Percentiles rank a stretch among this genome's conserved stretches.
phyloP scores from a whole-genome alignment of 2,888 invertebrate species.

The Oxycera nigricornis region DNA sequence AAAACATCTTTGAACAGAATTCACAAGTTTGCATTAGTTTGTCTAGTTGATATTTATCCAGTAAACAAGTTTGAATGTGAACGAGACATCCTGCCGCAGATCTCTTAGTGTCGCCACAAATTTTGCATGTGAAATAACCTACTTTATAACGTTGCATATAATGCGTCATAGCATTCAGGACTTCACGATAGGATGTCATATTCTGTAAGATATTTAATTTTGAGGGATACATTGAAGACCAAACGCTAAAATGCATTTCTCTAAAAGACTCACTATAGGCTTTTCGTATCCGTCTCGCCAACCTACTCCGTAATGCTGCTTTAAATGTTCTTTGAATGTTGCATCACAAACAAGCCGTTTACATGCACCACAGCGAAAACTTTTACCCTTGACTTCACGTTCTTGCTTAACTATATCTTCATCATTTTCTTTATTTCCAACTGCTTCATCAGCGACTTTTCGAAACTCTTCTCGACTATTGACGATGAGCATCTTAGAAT shows the following conservation, averaged over 20 bases:
- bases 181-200: constrained; percentile 48
- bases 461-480: constrained; percentile 54
- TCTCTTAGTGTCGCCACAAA: constrained; percentile 52
- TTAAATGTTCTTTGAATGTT: constrained; percentile 53
- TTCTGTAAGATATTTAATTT: constrained; percentile 45
- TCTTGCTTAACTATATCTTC: background rate
- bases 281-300: constrained; percentile 52
- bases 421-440: background rate
- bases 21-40: constrained; percentile 52
- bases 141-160: constrained; percentile 50
- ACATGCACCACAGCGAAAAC: constrained; percentile 57
- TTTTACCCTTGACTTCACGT: constrained; percentile 1
- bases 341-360: constrained; percentile 48
- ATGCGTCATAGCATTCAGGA: constrained; percentile 50
- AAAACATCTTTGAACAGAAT: constrained; percentile 51
- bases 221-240: background rate
- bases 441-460: constrained; percentile 24
- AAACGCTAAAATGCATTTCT: background rate
- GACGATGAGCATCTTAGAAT: constrained; percentile 55
- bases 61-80: constrained; percentile 56
- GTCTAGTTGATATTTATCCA: constrained; percentile 24
- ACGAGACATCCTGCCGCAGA: constrained; percentile 55
- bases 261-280: constrained; percentile 50
- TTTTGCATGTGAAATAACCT: constrained; percentile 53
- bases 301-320: constrained; percentile 58